These are phyloP conservation scores for Laticauda colubrina DNA, from an alignment of 2,113 vertebrate genomes.

Conservation along the genomic window DNA sequence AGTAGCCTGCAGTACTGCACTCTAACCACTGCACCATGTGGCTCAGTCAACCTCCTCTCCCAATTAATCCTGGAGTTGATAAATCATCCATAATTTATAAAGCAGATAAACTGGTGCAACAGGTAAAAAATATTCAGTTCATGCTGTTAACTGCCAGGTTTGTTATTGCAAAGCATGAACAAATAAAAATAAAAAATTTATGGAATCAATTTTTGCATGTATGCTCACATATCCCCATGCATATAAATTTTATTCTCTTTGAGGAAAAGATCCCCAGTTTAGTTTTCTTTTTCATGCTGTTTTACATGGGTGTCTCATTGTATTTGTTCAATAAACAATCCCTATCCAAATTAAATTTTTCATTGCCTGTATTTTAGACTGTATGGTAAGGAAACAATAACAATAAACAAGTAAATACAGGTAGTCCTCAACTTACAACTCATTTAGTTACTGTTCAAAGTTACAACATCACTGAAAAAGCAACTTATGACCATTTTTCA, in stretches of 20 bases:
- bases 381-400: background rate
- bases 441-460: too few relatives aligned
- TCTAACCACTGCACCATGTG: too few relatives aligned
- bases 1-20: too few relatives aligned
- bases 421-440: too few relatives aligned
- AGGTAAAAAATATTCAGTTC: background rate
- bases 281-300: background rate
- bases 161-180: background rate
- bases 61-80: background rate
- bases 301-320: background rate
- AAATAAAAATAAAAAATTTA: background rate
- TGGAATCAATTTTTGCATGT: background rate
- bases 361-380: background rate
- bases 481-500: too few relatives aligned
- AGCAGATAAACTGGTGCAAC: background rate
- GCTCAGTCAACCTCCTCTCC: background rate
- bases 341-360: background rate
- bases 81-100: background rate
- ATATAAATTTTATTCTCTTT: background rate
- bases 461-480: too few relatives aligned
- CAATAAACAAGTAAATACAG: background rate
- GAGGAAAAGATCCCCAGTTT: background rate
- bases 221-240: background rate
- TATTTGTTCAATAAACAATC: background rate
- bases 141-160: background rate